A percentile compares a stretch with the other conserved stretches of the same genome.
phyloP scores from a whole-genome alignment of 2,113 vertebrate species.

The Psophia crepitans region DNA sequence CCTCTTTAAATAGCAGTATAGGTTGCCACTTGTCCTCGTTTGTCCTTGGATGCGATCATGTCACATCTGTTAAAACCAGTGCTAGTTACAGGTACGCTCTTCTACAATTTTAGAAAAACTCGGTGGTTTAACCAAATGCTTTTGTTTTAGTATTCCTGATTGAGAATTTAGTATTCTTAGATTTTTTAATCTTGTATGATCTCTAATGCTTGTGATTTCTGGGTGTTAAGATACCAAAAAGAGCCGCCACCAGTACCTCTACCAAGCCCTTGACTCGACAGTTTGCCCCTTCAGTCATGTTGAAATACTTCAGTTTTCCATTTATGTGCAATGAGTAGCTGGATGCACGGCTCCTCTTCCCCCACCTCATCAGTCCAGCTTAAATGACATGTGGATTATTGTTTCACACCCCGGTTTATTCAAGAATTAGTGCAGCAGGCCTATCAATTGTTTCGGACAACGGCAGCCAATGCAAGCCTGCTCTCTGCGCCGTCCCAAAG shows the following conservation, averaged over 20 bases:
- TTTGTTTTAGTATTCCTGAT: neutral
- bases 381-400: neutral
- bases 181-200: neutral
- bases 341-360: neutral
- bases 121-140: neutral
- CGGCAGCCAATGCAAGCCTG: too few relatives aligned
- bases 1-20: neutral
- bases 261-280: too few relatives aligned
- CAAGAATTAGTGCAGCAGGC: neutral
- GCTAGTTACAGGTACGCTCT: neutral
- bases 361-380: neutral
- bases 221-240: neutral
- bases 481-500: too few relatives aligned
- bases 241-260: neutral
- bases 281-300: too few relatives aligned
- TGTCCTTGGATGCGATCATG: neutral
- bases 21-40: rapidly evolving
- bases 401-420: neutral
- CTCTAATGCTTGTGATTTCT: neutral
- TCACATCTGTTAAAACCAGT: neutral
- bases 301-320: neutral
- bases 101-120: neutral
- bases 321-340: neutral
- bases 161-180: neutral
- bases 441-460: neutral